Percentiles rank a stretch among this genome's conserved stretches.
phyloP scores from a whole-genome alignment of 2,113 vertebrate species.

The Crotalus viridis region DNA sequence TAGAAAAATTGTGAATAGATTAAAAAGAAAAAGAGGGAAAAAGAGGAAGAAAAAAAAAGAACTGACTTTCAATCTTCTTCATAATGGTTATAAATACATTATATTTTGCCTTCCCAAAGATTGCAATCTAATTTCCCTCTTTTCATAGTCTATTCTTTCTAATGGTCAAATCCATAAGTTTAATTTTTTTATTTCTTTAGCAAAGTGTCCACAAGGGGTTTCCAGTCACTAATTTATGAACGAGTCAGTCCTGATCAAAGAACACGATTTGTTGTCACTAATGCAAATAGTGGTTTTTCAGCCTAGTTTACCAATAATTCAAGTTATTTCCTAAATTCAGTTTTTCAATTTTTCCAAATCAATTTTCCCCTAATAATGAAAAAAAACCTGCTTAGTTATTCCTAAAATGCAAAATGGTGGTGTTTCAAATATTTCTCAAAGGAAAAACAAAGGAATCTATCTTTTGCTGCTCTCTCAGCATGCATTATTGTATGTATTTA shows the following conservation, averaged over 20 bases:
- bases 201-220: neutral
- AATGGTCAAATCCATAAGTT: neutral
- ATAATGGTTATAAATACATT: neutral
- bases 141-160: neutral
- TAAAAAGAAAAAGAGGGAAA: neutral
- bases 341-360: neutral
- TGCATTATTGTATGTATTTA: neutral
- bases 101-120: neutral
- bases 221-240: neutral
- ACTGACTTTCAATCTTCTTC: neutral
- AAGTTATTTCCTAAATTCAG: neutral
- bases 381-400: conserved; percentile 7
- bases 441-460: neutral
- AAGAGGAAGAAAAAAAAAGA: neutral
- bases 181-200: neutral
- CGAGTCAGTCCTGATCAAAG: neutral
- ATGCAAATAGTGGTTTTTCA: neutral
- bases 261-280: neutral
- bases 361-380: neutral
- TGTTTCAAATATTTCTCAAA: neutral
- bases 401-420: neutral
- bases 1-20: neutral
- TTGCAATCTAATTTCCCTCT: neutral
- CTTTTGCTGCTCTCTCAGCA: neutral
- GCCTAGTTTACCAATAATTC: neutral